phyloP scores from a whole-genome alignment of 1,140 invertebrate genomes.

The Bombus turneri region DNA sequence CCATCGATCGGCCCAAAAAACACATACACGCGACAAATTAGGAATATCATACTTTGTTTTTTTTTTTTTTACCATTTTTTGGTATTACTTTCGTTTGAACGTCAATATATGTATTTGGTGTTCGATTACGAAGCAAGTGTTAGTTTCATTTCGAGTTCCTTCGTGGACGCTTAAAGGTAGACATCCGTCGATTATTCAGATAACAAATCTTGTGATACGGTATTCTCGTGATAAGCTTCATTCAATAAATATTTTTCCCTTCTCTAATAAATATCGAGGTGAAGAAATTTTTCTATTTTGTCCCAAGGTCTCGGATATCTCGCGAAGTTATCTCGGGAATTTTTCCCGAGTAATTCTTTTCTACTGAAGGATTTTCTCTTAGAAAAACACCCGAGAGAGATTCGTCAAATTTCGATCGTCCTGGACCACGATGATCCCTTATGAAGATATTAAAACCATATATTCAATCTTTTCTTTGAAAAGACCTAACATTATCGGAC shows the following conservation, averaged over 20 bases:
- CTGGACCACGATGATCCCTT: neutral
- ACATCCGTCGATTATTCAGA: neutral
- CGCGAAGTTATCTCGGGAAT: too few species aligned
- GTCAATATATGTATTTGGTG: neutral
- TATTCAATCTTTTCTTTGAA: neutral
- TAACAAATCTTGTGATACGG: neutral
- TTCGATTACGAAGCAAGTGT: neutral
- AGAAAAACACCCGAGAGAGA: neutral
- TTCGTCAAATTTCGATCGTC: neutral
- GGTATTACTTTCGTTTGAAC: conserved; percentile 6
- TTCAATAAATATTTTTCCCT: too few species aligned
- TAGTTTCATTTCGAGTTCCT: neutral
- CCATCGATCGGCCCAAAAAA: neutral
- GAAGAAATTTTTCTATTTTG: neutral
- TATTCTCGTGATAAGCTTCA: neutral
- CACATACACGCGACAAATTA: conserved; percentile 1
- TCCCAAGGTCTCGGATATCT: neutral
- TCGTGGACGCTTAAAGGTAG: neutral
- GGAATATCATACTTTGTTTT: neutral
- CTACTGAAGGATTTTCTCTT: too few species aligned
- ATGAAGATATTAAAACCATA: neutral
- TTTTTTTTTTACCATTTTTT: neutral
- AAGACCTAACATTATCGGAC: neutral
- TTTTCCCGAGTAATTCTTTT: too few species aligned
- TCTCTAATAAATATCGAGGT: too few species aligned